Conservation (phyloP, 2,113 vertebrate species). For the Loxodonta africana region DNA sequence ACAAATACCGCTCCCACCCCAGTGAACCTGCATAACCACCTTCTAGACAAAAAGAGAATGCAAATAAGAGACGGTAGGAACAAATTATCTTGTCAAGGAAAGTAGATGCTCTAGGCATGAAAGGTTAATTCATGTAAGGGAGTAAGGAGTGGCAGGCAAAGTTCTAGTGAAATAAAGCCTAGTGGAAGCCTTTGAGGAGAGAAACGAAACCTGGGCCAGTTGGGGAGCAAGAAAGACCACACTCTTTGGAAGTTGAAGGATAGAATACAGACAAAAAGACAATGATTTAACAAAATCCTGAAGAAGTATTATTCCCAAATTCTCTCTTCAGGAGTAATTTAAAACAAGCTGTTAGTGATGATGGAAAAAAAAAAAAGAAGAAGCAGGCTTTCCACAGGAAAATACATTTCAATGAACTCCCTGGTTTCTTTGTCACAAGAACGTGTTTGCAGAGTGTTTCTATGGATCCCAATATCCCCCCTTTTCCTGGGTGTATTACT, state of each 20-base stretch:
- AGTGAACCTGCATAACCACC: neutral
- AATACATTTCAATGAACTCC: neutral
- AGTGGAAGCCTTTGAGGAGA: neutral
- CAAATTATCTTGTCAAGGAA: neutral
- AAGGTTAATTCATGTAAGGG: neutral
- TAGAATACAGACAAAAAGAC: neutral
- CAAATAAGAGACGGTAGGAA: neutral
- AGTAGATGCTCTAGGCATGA: neutral
- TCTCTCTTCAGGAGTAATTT: neutral
- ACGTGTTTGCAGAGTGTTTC: neutral
- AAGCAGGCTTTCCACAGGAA: neutral
- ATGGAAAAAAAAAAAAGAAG: neutral
- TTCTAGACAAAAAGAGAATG: neutral
- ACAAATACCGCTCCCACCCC: neutral
- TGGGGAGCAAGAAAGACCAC: neutral
- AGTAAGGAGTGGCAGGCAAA: neutral
- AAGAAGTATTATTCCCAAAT: neutral
- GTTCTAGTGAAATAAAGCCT: neutral
- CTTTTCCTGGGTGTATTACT: neutral
- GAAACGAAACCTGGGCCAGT: neutral
- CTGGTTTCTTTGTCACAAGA: neutral
- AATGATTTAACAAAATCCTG: neutral
- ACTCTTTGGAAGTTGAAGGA: neutral
- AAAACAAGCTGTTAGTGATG: neutral
- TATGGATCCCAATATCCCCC: neutral